Evolutionary conservation across 2,797 vertebrate genomes (phyloP).

Genomic region (Danio choprae): DNA sequence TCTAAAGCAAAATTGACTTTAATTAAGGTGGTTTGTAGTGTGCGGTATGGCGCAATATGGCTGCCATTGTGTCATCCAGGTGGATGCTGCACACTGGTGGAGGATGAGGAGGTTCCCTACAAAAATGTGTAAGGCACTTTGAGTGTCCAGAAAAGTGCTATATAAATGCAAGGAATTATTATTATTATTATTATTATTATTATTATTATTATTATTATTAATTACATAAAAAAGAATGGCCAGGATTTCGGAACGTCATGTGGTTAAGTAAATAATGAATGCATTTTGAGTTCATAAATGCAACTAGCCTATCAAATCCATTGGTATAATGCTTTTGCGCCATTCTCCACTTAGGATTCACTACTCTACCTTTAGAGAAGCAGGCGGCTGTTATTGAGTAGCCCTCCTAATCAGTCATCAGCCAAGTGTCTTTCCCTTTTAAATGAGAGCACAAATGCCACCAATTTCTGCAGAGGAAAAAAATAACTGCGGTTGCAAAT

Average conservation of each 20-base stretch:
- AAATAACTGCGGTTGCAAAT: constrained; percentile 61
- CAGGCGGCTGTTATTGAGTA: constrained; percentile 40
- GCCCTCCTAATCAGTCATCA: constrained; percentile 55
- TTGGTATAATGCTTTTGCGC: constrained; percentile 23
- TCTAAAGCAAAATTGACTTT: too few relatives aligned
- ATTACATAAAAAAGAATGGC: not conserved
- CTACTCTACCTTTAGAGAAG: constrained; percentile 25
- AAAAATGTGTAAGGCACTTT: too few relatives aligned
- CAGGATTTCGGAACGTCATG: too few relatives aligned
- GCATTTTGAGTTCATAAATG: too few relatives aligned
- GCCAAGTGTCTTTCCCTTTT: constrained; percentile 56
- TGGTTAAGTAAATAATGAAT: not conserved
- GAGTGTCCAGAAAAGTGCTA: too few relatives aligned
- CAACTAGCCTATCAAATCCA: not conserved
- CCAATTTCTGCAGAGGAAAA: constrained; percentile 52
- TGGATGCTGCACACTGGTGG: too few relatives aligned
- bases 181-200: not conserved
- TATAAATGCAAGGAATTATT: too few relatives aligned
- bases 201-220: not conserved
- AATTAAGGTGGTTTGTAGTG: too few relatives aligned
- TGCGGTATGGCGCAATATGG: too few relatives aligned
- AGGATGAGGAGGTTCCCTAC: too few relatives aligned
- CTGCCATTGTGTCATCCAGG: too few relatives aligned
- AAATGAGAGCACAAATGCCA: constrained; percentile 65
- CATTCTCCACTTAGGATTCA: not conserved